These are phyloP conservation scores for Cichlasoma orientale DNA, from an alignment of 2,797 vertebrate genomes.

Conservation along the genomic window DNA sequence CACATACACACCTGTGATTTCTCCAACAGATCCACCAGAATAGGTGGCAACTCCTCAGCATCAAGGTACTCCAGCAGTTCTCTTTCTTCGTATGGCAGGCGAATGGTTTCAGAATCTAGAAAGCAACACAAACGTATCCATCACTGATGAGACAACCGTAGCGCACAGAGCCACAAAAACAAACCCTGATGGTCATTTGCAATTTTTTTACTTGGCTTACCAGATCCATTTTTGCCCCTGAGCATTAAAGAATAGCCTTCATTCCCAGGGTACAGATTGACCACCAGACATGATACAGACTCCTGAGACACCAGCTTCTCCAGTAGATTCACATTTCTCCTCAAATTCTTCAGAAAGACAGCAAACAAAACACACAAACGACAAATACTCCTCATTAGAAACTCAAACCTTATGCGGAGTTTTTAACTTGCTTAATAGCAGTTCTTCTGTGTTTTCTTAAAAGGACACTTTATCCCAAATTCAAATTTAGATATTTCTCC, in stretches of 20 bases:
- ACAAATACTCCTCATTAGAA: not conserved
- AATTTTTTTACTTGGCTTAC: constrained; percentile 72
- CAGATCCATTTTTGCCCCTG: constrained; percentile 98
- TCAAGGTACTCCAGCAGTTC: constrained; percentile 98
- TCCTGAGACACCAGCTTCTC: constrained; percentile 98
- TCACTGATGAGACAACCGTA: not conserved
- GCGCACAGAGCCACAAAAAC: not conserved
- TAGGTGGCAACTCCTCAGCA: constrained; percentile 95
- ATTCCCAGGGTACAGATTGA: constrained; percentile 97
- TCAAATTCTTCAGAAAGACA: constrained; percentile 88
- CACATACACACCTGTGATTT: constrained; percentile 91
- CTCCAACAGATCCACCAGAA: constrained; percentile 98
- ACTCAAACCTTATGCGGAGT: not conserved
- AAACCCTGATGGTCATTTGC: not conserved
- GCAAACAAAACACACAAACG: not conserved
- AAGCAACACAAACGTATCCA: constrained; percentile 24
- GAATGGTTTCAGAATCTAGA: constrained; percentile 97
- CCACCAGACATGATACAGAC: constrained; percentile 94
- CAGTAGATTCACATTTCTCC: constrained; percentile 98
- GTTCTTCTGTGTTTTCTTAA: not conserved
- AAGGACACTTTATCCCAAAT: not conserved
- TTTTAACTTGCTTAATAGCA: not conserved
- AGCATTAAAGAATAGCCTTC: constrained; percentile 99
- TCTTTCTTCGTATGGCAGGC: constrained; percentile 96
- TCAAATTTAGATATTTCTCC: not conserved